Percentiles rank a stretch among this genome's conserved stretches.
phyloP scores from a whole-genome alignment of 2,888 invertebrate species.

The Acrocyrtus sp. region DNA sequence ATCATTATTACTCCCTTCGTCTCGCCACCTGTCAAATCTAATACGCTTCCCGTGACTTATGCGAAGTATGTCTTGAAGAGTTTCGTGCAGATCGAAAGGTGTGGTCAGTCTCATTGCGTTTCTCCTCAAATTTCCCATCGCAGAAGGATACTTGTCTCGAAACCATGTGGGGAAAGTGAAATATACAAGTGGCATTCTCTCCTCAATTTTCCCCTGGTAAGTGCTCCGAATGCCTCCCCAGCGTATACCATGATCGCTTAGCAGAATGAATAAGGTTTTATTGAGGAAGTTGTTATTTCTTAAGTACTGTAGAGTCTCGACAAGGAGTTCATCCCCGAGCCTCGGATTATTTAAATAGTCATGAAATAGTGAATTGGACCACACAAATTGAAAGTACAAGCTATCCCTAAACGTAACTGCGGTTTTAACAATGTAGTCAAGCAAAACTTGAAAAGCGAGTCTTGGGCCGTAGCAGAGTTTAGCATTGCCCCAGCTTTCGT shows the following conservation, averaged over 20 bases:
- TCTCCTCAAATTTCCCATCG: constrained; percentile 72
- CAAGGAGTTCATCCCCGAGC: constrained; percentile 74
- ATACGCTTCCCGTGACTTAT: constrained; percentile 68
- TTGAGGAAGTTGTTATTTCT: constrained; percentile 63
- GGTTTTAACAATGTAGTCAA: constrained; percentile 78
- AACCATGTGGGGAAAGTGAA: constrained; percentile 77
- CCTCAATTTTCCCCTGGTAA: constrained; percentile 65
- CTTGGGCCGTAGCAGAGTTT: constrained; percentile 77
- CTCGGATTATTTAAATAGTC: constrained; percentile 84
- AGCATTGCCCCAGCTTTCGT: constrained; percentile 74
- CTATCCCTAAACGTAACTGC: constrained; percentile 71
- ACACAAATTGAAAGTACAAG: constrained; percentile 83
- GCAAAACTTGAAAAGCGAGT: constrained; percentile 76
- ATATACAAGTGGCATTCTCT: constrained; percentile 68
- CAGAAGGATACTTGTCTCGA: constrained; percentile 63
- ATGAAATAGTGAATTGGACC: constrained; percentile 85
- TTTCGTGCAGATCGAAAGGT: constrained; percentile 85
- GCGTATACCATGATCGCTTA: constrained; percentile 68
- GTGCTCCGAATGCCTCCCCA: constrained; percentile 69
- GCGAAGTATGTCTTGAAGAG: constrained; percentile 74
- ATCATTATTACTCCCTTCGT: constrained; percentile 1
- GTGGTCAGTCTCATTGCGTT: constrained; percentile 69
- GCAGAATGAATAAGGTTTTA: constrained; percentile 63
- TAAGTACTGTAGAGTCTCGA: constrained; percentile 64
- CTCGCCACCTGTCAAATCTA: constrained; percentile 12